These are phyloP conservation scores for Myotis myotis DNA, from an alignment of 2,797 vertebrate species.

Conservation along the genomic window DNA sequence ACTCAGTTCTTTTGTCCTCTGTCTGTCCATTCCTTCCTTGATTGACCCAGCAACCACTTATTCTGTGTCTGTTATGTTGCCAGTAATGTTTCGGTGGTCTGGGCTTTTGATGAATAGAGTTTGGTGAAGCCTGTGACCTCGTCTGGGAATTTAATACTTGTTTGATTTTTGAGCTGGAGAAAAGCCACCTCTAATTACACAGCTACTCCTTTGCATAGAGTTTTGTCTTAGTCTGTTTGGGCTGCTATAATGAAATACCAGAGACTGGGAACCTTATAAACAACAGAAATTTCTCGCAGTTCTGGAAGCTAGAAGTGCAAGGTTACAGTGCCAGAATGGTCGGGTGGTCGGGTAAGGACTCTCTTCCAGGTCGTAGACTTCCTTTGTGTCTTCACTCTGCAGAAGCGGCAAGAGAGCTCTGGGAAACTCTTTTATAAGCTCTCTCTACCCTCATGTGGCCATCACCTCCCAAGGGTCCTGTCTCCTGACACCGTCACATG, in stretches of 20 bases:
- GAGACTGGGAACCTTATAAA: not conserved
- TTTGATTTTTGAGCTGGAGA: constrained; percentile 17
- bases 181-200: not conserved
- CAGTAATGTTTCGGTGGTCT: not conserved
- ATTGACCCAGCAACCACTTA: not conserved
- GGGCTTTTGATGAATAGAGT: not conserved
- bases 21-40: not conserved
- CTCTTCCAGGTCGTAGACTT: not conserved
- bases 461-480: not conserved
- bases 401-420: not conserved
- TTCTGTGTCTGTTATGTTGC: not conserved
- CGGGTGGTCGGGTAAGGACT: not conserved
- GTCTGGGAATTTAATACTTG: not conserved
- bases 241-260: not conserved
- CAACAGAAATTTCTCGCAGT: not conserved
- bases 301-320: not conserved
- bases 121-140: not conserved
- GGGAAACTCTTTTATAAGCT: not conserved
- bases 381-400: not conserved
- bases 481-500: not conserved
- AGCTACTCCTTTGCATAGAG: not conserved
- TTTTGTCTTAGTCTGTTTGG: not conserved
- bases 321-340: not conserved
- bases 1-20: not conserved
- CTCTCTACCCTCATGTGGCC: not conserved